Base-by-base conservation (phyloP, 92 coral and sea anemone genomes). In the Phenganax marumi region DNA sequence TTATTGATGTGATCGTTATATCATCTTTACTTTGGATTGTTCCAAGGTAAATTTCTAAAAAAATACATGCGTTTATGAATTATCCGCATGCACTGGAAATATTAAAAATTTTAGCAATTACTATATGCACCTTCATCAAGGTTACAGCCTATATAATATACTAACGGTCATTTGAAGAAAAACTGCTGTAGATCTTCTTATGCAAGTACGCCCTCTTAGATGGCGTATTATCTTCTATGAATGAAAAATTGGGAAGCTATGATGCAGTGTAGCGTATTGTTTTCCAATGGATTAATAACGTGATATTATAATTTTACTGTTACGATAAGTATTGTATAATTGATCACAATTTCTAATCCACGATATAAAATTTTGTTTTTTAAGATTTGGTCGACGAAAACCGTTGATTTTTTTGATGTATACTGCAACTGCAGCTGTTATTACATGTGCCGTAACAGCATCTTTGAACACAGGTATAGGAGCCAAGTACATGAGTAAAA, bases 1-100 rank as follows among this genome's bases (percentile, higher is more conserved):
- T 90, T 6, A 88, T 91, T 92, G 97, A 93, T 53, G 71, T 91
- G 10, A 90, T 91, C 16, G 92, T 90, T 6, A 87, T 81, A 69
- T 48, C 88, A 6, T 90, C 93, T 2, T 85, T 93, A 48, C 79
- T 90, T 24, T 93, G 93, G 80, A 70, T 86, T 8, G 86, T 93
- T 48, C 87, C 88, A 64, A 92, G 97, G 97, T 93, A 78, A 64
- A 89, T 65, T 16, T 16, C 26, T 52, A 73, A 60, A n/a, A 46
- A 73, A 12, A 63, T 18, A 63, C 12, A 16, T 18, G 26, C 21
- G 70, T 12, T 18, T 63, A 63, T 63, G 2, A 39, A 63, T 12
- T 12, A 39, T 18, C 70, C 1, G 7, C 2, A 63, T 56, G 16
- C 21, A 19, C 21, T 56, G 63, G 16, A 13, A 14, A 56, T 1